A percentile compares a stretch with the other conserved stretches of the same genome.
Conservation (phyloP, 2,113 vertebrate genomes). For the Sylvia atricapilla region DNA sequence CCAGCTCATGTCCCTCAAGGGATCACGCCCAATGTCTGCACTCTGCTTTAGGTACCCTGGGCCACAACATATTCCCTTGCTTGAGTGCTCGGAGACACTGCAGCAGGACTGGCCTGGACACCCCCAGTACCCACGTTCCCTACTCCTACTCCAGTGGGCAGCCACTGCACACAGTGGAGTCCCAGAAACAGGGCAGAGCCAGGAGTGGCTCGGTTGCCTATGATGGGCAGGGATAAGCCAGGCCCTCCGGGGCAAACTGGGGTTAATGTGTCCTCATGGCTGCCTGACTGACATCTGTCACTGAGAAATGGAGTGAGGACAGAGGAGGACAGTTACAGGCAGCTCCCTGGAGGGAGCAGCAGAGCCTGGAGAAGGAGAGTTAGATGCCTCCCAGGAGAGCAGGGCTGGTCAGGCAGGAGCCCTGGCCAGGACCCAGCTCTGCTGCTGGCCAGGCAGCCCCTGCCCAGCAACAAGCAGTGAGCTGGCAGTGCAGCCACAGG, state of each 20-base stretch:
- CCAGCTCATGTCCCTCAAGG: not conserved
- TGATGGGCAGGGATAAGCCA: not conserved
- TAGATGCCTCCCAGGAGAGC: not conserved
- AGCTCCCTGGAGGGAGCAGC: not conserved
- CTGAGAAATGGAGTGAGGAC: not conserved
- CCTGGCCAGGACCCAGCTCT: not conserved
- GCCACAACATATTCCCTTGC: not conserved
- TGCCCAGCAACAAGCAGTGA: not conserved
- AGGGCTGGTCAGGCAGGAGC: not conserved
- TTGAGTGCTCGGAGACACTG: not conserved
- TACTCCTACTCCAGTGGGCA: not conserved
- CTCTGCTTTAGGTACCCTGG: not conserved
- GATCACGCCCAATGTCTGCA: not conserved
- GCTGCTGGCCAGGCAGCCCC: fast-evolving
- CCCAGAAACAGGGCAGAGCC: not conserved
- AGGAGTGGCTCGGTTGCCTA: not conserved
- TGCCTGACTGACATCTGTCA: not conserved
- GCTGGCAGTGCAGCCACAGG: not conserved
- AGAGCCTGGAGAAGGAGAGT: not conserved
- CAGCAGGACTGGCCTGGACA: not conserved
- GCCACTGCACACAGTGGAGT: fast-evolving
- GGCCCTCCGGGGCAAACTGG: not conserved
- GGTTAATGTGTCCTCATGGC: not conserved
- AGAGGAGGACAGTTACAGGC: not conserved
- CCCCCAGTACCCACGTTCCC: not conserved